Conservation (phyloP, 2,888 invertebrate species). For the Perizoma affinitatum region DNA sequence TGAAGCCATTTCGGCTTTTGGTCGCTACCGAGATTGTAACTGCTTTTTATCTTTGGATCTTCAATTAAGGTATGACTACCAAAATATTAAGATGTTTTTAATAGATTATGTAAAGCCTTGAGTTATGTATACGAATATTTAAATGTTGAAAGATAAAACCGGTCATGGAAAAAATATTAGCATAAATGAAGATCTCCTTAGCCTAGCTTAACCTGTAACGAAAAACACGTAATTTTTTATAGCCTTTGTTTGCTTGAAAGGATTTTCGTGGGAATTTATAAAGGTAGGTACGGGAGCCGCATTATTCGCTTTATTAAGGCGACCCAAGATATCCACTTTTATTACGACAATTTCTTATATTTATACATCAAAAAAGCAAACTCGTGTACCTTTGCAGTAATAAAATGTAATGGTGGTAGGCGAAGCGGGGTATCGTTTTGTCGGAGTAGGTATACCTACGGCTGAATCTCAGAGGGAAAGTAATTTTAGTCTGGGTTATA, state of each 20-base stretch:
- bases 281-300: slow-evolving; percentile 42
- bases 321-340: slow-evolving; percentile 60
- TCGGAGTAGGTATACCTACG: slow-evolving; percentile 44
- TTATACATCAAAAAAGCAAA: slow-evolving; percentile 73
- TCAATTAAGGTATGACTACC: too few species aligned
- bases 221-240: slow-evolving; percentile 40
- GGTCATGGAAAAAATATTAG: slow-evolving; percentile 16
- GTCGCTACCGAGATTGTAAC: too few species aligned
- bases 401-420: slow-evolving; percentile 71
- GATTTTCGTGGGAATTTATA: slow-evolving; percentile 45
- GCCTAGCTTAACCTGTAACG: slow-evolving; percentile 10
- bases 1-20: slow-evolving; percentile 7
- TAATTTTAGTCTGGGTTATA: slow-evolving; percentile 63
- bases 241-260: slow-evolving; percentile 47
- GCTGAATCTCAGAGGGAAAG: slow-evolving; percentile 61
- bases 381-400: slow-evolving; percentile 68
- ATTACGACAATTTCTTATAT: slow-evolving; percentile 62
- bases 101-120: too few species aligned
- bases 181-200: slow-evolving; percentile 16
- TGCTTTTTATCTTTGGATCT: too few species aligned
- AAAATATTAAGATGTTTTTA: too few species aligned
- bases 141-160: slow-evolving; percentile 5
- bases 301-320: slow-evolving; percentile 54
- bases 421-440: slow-evolving; percentile 60
- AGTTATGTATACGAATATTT: not conserved